Percentiles rank a stretch among this genome's conserved stretches.
phyloP scores from a whole-genome alignment of 2,797 vertebrate genomes.

The Chrysocyon brachyurus region DNA sequence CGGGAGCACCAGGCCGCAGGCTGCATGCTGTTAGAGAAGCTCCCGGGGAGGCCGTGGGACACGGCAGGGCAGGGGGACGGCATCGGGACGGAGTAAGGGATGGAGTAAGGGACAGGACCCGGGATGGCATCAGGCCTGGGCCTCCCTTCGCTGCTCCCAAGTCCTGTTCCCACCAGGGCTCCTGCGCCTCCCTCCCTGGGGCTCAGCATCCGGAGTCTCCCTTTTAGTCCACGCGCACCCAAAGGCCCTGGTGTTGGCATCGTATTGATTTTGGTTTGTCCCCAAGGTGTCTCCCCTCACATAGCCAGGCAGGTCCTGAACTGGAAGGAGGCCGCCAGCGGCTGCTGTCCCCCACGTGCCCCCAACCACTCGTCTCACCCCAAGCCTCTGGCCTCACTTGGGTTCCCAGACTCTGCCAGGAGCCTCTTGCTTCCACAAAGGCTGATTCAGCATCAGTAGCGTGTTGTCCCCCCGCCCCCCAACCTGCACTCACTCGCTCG shows the following conservation, averaged over 20 bases:
- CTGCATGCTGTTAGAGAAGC: no score
- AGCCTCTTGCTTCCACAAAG: background rate
- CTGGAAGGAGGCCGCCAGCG: background rate
- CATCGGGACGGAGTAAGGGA: no score
- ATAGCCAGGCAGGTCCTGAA: background rate
- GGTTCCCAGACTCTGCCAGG: background rate
- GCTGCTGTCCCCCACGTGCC: background rate
- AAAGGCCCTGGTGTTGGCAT: background rate
- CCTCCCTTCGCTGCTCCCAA: background rate
- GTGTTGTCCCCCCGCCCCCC: background rate
- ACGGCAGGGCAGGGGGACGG: no score
- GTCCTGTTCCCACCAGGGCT: background rate
- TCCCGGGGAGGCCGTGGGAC: no score
- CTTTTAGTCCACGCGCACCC: background rate
- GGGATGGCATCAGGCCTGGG: background rate
- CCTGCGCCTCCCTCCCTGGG: background rate
- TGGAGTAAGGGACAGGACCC: no score
- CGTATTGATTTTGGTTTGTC: background rate
- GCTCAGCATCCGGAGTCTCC: background rate
- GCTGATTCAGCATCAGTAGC: background rate
- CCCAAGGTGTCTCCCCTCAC: background rate
- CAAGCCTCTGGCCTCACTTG: background rate
- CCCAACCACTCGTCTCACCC: fast-evolving
- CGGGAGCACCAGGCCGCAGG: no score
- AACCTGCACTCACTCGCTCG: background rate